phyloP scores from a whole-genome alignment of 2,797 vertebrate genomes.

The Steatocranus sp. region DNA sequence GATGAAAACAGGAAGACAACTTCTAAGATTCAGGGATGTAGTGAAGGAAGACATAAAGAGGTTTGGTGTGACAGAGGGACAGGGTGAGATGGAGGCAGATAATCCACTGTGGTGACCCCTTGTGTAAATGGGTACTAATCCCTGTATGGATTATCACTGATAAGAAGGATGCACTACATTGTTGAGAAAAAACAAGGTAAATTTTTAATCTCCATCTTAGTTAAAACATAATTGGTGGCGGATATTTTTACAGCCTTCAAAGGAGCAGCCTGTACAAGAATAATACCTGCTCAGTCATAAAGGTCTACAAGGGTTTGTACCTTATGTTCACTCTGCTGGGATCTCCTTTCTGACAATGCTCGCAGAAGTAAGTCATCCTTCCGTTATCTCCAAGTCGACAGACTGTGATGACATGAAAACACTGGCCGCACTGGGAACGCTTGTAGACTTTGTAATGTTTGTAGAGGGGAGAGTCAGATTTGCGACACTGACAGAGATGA shows the following conservation, averaged over 20 bases:
- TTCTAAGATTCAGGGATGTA: not conserved
- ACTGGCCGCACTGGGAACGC: constrained; percentile 78
- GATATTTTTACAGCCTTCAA: not conserved
- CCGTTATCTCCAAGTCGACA: constrained; percentile 87
- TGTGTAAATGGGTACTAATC: not conserved
- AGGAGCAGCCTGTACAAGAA: not conserved
- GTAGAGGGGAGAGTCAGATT: constrained; percentile 76
- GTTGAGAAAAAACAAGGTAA: not conserved
- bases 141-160: not conserved
- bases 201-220: not conserved
- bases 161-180: not conserved
- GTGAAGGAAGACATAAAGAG: not conserved
- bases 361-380: constrained; percentile 94
- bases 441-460: constrained; percentile 90
- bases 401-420: constrained; percentile 76
- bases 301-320: constrained; percentile 64
- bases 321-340: constrained; percentile 72
- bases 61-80: not conserved
- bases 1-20: not conserved
- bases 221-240: not conserved
- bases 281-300: not conserved
- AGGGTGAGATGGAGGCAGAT: not conserved
- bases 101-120: not conserved
- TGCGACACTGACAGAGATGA: constrained; percentile 79
- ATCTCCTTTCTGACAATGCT: constrained; percentile 82